These are phyloP conservation scores for Drosophila vallismaia DNA, from an alignment of 2,888 invertebrate species.

Conservation along the genomic window DNA sequence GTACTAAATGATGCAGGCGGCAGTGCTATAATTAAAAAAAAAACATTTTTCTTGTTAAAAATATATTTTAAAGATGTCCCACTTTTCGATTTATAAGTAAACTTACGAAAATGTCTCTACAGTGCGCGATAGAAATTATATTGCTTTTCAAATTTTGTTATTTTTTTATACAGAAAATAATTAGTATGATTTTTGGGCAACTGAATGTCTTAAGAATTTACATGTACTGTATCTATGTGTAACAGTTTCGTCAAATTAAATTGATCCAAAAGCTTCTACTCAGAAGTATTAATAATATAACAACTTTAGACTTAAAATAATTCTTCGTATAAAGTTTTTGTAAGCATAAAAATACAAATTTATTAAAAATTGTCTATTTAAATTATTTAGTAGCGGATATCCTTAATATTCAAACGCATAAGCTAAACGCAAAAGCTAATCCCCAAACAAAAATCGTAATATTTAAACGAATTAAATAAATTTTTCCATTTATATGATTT, in stretches of 20 bases:
- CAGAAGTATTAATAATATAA: background rate
- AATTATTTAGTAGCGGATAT: constrained; percentile 61
- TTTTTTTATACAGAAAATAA: constrained; percentile 4
- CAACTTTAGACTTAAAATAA: background rate
- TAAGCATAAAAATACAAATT: constrained; percentile 8
- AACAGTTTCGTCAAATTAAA: constrained; percentile 31
- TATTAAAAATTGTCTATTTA: constrained; percentile 44
- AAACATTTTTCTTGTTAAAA: background rate
- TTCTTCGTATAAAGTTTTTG: constrained; percentile 8
- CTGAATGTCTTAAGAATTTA: constrained; percentile 55
- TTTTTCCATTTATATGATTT: constrained; percentile 66
- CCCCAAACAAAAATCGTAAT: constrained; percentile 33
- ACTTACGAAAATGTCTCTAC: background rate
- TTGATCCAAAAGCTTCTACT: constrained; percentile 40
- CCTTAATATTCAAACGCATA: constrained; percentile 45
- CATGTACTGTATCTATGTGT: constrained; percentile 28
- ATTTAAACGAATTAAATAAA: constrained; percentile 53
- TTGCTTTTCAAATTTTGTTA: background rate
- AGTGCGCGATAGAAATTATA: background rate
- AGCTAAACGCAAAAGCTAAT: background rate
- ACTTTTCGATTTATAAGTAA: constrained; percentile 7
- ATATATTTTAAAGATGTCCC: background rate
- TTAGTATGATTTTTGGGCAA: constrained; percentile 39
- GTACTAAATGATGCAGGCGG: background rate
- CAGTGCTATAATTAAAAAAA: background rate